Percentiles rank a stretch among this genome's conserved stretches.
phyloP scores from a whole-genome alignment of 1,140 invertebrate genomes.

The Ericerus pela region DNA sequence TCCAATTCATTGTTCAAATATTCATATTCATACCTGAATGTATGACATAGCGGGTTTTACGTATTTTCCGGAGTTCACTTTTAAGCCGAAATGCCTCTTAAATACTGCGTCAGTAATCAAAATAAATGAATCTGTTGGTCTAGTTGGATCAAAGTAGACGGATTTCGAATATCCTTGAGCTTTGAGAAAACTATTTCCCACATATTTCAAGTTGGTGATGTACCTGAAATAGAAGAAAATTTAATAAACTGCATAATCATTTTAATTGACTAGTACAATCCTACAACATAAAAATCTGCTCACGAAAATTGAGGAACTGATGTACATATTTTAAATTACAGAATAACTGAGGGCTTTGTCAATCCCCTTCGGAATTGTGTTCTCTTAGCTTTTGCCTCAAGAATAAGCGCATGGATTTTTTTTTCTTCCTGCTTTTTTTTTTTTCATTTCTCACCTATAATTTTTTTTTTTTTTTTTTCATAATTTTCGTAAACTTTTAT shows the following conservation, averaged over 20 bases:
- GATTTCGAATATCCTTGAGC: slow-evolving; percentile 55
- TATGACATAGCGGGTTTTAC: slow-evolving; percentile 58
- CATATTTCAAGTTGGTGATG: slow-evolving; percentile 45
- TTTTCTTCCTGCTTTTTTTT: too few species aligned
- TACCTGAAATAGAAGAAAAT: slow-evolving; percentile 38
- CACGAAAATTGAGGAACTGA: too few species aligned
- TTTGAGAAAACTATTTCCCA: slow-evolving; percentile 58
- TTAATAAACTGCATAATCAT: background rate
- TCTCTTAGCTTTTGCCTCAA: background rate
- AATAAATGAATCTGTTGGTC: slow-evolving; percentile 47
- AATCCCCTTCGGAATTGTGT: too few species aligned
- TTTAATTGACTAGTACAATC: too few species aligned
- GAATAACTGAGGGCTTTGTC: too few species aligned
- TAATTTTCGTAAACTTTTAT: too few species aligned
- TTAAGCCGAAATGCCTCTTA: slow-evolving; percentile 50
- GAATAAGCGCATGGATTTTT: background rate
- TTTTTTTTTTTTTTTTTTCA: too few species aligned
- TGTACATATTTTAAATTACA: too few species aligned
- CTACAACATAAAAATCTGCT: too few species aligned
- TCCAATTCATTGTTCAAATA: too few species aligned
- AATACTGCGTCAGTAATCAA: slow-evolving; percentile 46
- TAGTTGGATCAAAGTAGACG: slow-evolving; percentile 48
- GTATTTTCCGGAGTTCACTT: slow-evolving; percentile 52
- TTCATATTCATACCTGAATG: slow-evolving; percentile 44
- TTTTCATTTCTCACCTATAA: too few species aligned